These are phyloP conservation scores for Bradypus variegatus DNA, from an alignment of 2,797 vertebrate species.

Conservation along the genomic window DNA sequence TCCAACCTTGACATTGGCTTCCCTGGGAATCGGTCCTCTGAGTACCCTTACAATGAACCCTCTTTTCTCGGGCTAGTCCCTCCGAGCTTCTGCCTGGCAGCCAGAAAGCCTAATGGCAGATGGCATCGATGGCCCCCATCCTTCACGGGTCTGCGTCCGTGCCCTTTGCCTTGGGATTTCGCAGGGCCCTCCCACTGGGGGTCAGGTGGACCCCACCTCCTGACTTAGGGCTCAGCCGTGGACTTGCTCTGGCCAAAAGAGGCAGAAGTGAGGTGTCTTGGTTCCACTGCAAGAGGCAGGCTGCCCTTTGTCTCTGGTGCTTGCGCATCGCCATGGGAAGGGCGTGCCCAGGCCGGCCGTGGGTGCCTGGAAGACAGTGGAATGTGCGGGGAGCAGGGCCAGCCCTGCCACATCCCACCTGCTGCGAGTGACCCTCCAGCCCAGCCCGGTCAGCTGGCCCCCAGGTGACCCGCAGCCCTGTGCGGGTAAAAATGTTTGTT, in stretches of 20 bases:
- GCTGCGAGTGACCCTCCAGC: not conserved
- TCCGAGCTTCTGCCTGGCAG: not conserved
- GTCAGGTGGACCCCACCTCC: not conserved
- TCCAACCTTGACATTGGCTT: not conserved
- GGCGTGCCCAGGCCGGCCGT: not conserved
- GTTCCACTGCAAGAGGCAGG: not conserved
- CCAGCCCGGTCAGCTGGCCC: not conserved
- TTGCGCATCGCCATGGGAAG: not conserved
- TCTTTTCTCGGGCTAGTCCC: not conserved
- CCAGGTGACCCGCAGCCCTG: not conserved
- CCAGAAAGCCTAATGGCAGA: not conserved
- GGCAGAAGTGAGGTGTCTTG: not conserved
- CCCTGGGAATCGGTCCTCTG: not conserved
- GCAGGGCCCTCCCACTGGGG: not conserved
- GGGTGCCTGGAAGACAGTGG: not conserved
- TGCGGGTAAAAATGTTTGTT: not conserved
- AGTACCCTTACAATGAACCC: not conserved
- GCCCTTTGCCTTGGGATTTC: not conserved
- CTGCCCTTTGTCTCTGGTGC: not conserved
- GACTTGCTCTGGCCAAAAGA: not conserved
- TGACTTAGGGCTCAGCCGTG: not conserved
- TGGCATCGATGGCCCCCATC: not conserved
- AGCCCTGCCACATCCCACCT: accelerated
- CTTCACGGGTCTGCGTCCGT: not conserved
- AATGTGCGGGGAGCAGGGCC: not conserved